Evolutionary conservation across 2,888 invertebrate species (phyloP).

Genomic region (Ctenicera cuprea): DNA sequence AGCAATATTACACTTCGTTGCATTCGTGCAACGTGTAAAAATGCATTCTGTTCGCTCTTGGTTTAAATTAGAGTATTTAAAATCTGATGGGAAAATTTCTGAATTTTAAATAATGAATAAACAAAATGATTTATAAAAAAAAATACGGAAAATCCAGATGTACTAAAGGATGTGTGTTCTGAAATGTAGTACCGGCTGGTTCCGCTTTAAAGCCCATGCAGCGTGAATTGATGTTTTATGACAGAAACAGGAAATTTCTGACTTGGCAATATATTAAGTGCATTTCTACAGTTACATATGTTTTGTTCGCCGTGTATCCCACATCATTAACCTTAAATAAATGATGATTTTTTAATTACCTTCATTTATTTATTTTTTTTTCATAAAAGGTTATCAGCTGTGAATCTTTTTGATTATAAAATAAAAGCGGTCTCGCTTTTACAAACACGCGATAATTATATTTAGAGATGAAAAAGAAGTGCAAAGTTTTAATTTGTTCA

Average conservation of each 20-base stretch:
- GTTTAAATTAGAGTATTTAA: not conserved
- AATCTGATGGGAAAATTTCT: not conserved
- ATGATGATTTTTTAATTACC: conserved; percentile 37
- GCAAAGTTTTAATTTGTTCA: no score
- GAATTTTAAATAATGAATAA: not conserved
- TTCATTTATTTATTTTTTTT: conserved; percentile 11
- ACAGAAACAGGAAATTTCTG: conserved; percentile 69
- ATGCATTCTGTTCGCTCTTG: not conserved
- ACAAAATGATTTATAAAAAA: not conserved
- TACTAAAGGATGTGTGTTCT: not conserved
- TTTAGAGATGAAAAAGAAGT: no score
- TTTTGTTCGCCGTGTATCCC: conserved; percentile 36
- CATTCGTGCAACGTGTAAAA: not conserved
- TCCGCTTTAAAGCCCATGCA: conserved; percentile 65
- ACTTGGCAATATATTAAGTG: conserved; percentile 62
- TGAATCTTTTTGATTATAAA: conserved; percentile 19
- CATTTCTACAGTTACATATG: conserved; percentile 62
- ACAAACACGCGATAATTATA: no score
- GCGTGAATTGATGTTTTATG: conserved; percentile 69
- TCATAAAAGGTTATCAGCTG: conserved; percentile 13
- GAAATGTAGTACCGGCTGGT: conserved; percentile 47
- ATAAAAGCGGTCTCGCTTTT: no score
- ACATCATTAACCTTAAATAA: conserved; percentile 39
- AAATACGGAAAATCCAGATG: not conserved
- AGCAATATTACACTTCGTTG: conserved; percentile 22